These are phyloP conservation scores for Glaucomys volans DNA, from an alignment of 2,113 vertebrate genomes.

Conservation along the genomic window DNA sequence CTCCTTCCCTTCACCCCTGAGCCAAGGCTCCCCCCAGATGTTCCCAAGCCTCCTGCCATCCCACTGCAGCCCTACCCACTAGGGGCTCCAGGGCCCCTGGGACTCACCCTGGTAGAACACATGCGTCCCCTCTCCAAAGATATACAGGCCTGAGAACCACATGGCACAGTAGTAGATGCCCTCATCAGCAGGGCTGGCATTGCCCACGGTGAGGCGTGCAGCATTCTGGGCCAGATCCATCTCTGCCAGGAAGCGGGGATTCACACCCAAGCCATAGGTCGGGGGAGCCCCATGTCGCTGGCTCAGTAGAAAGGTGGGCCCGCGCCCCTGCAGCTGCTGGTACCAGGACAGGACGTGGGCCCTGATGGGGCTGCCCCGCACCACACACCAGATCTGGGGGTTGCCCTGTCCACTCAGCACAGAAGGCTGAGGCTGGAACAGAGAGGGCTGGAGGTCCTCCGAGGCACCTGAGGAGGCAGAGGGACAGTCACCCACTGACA, in stretches of 20 bases:
- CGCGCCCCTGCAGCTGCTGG: not conserved
- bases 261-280: not conserved
- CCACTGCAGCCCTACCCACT: not conserved
- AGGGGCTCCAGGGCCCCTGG: too few species aligned
- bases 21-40: not conserved
- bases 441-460: not conserved
- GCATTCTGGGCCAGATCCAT: not conserved
- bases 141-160: constrained; percentile 36
- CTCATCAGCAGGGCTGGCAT: constrained; percentile 18
- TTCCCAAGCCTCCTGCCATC: not conserved
- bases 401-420: constrained; percentile 34
- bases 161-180: constrained; percentile 63
- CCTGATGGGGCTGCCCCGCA: not conserved
- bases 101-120: constrained; percentile 43
- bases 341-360: constrained; percentile 59
- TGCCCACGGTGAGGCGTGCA: constrained; percentile 31
- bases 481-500: not conserved
- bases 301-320: constrained; percentile 54
- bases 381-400: constrained; percentile 44
- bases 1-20: not conserved
- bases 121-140: constrained; percentile 60
- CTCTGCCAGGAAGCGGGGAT: constrained; percentile 48
- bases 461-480: not conserved
- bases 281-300: constrained; percentile 1
- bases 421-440: constrained; percentile 45